Evolutionary conservation across 2,113 vertebrate species (phyloP).

Genomic region (Paraplagusia blochii): DNA sequence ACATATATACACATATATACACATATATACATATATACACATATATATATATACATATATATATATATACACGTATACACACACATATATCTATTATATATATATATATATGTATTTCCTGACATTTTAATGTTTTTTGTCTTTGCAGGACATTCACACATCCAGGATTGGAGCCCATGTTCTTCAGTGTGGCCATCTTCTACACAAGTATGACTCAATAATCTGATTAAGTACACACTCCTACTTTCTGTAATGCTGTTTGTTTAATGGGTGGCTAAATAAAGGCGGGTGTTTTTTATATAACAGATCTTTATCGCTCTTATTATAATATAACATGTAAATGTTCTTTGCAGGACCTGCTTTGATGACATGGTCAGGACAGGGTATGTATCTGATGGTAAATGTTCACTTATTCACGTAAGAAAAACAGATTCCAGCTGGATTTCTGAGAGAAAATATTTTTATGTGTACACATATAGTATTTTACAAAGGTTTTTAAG

Average conservation of each 20-base stretch:
- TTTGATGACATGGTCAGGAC: conserved; percentile 82
- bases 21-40: too few relatives aligned
- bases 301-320: neutral
- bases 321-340: neutral
- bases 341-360: conserved; percentile 82
- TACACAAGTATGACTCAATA: conserved; percentile 82
- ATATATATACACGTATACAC: too few relatives aligned
- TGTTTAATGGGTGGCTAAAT: neutral
- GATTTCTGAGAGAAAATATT: too few relatives aligned
- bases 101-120: too few relatives aligned
- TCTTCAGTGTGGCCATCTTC: conserved; percentile 90
- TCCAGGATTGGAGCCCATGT: conserved; percentile 88
- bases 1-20: too few relatives aligned
- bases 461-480: too few relatives aligned
- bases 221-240: too few relatives aligned
- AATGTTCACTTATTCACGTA: neutral
- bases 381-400: conserved; percentile 53
- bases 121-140: neutral
- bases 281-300: neutral
- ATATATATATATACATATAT: too few relatives aligned
- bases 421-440: too few relatives aligned
- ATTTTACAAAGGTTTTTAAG: too few relatives aligned
- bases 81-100: too few relatives aligned
- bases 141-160: conserved; percentile 88
- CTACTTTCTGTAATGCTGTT: too few relatives aligned